Evolutionary conservation across 2,113 vertebrate genomes (phyloP), one percentile per base, ranked within the genome.

Genomic region (Strigops habroptila): DNA sequence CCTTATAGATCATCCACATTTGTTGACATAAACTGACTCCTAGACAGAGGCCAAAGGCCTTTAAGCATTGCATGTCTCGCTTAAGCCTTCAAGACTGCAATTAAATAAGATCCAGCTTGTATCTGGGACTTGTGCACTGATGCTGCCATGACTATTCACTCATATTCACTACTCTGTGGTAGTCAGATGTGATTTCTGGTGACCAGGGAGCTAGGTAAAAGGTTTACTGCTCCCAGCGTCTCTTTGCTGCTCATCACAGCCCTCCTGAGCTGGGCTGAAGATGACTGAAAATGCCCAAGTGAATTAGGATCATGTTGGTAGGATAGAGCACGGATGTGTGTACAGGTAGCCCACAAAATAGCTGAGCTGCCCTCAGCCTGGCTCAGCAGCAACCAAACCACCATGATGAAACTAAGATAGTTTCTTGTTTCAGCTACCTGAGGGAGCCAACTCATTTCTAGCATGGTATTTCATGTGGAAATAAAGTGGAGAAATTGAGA

Each of bases 251-350:
- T 76, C 7, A 7, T 69, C 37, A 19, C 24, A 51, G 55, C 17
- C 43, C 30, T 86, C 63, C 86, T 41, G 41, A 81, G 44, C 21
- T 59, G 39, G 33, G 33, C 21, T 62, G 53, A 62, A 76, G 51
- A 76, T 68, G 62, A 12, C 70, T 39, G 37, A 33, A 81, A 46
- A 28, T 28, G 57, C 15, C 43, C 30, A 14, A 46, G 30, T 24
- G 63, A 27, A 19, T 44, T 63, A 39, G 68, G 49, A 51, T 37
- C 14, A 1, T 3, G 21, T 21, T 46, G 55, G 33, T 59, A 22
- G 35, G 48, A 10, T 28, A 53, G 27, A 18, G 51, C 53, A 25
- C 9, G 33, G 11, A 1, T 2, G 9, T 51, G 10, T 5, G 0
- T 59, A 6, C 35, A 37, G 31, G 4, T 31, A 37, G 59, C 35